A percentile compares a stretch with the other conserved stretches of the same genome.
These are phyloP conservation scores for Potorous gilbertii DNA, from an alignment of 2,797 vertebrate genomes.

Conservation along the genomic window DNA sequence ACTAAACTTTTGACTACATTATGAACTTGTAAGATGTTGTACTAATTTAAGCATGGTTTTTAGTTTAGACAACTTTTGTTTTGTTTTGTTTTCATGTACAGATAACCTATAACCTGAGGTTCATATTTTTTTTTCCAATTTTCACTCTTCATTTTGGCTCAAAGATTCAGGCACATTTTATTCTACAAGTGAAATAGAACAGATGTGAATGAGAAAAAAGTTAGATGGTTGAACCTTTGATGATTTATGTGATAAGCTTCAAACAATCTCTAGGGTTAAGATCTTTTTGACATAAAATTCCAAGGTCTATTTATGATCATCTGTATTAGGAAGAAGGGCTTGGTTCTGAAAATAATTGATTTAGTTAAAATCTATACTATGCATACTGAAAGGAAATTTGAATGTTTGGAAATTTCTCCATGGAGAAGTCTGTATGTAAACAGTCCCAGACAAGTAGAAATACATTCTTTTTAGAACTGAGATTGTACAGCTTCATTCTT, in stretches of 20 bases:
- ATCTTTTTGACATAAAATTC: not conserved
- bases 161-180: not conserved
- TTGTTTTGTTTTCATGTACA: not conserved
- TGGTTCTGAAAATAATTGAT: not conserved
- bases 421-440: not conserved
- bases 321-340: not conserved
- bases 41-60: not conserved
- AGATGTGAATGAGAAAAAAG: not conserved
- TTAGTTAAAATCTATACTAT: not conserved
- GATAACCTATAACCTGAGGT: not conserved
- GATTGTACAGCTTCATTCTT: not conserved
- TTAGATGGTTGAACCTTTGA: not conserved
- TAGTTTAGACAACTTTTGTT: not conserved
- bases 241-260: slow-evolving; percentile 25
- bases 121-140: not conserved
- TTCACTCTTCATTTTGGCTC: not conserved
- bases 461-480: not conserved
- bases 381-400: slow-evolving; percentile 20
- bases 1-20: not conserved
- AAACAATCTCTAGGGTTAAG: not conserved
- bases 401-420: slow-evolving; percentile 20
- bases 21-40: not conserved
- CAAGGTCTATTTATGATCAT: not conserved
- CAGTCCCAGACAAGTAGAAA: not conserved
- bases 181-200: not conserved